Base-by-base conservation (phyloP, 2,113 vertebrate species). In the Tor tambroides region DNA sequence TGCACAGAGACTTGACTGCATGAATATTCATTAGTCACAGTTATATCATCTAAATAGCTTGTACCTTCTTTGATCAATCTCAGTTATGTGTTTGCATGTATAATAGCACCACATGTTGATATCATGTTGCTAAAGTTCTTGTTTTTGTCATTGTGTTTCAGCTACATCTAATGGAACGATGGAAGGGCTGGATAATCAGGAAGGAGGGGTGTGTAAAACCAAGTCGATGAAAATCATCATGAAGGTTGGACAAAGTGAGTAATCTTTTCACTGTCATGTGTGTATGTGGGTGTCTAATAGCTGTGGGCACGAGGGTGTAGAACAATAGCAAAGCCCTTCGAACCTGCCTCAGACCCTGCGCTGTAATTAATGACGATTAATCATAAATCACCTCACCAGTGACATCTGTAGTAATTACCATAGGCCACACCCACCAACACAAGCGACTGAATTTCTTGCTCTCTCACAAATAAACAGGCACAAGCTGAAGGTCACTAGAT, bases 201-300 rank as follows among this genome's bases (percentile, higher is more conserved):
- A 99, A 93, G 98, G 98, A 90, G 98, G 98, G 83, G 98, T 99
- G 90, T 99, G 98, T 95, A 97, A 97, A 96, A 97, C 96, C 94
- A 98, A 96, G 96, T 97, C 97, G 94, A 99, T 99, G 98, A 99
- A 99, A 96, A 99, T 99, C 92, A 94, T 98, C 94, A 99, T 99
- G 98, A 99, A 99, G 96, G 98, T 99, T 96, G 98, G 97, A 95
- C 98, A 99, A 95, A 97, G 98, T 99, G 95, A 98, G 97, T 95
- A 94, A 89, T 86, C 76, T 84, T 23, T 54, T 21, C 32, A 30
- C 77, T 79, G 54, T 10, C 7, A 8, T 56, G 6, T 32, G 32
- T 23, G 19, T 41, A 56, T 71, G 63, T 61, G 65, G 43, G 10
- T 54, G 77, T 56, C 21, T 75, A 71, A n/a, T 67, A 43, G 43